Evolutionary conservation across 2,888 invertebrate genomes (phyloP), one percentile per base, ranked within the genome.

Genomic region (Acleris laterana): DNA sequence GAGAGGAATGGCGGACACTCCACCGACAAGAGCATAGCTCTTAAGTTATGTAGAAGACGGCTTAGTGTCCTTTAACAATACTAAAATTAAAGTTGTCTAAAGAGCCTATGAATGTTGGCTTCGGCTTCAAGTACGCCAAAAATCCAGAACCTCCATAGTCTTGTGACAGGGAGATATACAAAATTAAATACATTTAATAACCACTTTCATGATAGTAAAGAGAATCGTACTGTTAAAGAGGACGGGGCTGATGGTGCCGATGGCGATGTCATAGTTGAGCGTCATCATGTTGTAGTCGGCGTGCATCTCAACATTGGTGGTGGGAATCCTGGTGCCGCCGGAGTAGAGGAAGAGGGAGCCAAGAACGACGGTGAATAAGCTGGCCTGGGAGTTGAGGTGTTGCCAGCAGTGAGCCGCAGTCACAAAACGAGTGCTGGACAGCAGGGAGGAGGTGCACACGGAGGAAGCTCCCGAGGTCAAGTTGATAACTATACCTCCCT

Each of bases 331-430:
- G 48, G 69, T 69, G 28, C 81, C 81, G 13, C 81, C 81, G 38
- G 63, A 65, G 72, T 77, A 78, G 20, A 80, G 73, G 0, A 59
- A 60, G 3, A 59, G 44, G 51, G 81, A 78, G 52, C 74, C 79
- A 25, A 77, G 73, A n/a, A 81, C 80, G 16, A 79, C 71, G 6
- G 68, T 63, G 69, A 81, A 73, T 58, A 72, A 70, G 9, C 71
- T 62, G 5, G 81, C 85, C 69, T 52, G 1, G 71, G 68, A 65
- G 74, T 6, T 6, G 1, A 28, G 6, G 28, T 72, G 28, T 11
- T 61, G 69, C 81, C 82, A 82, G 72, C 81, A 82, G 73, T 81
- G 81, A 38, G 78, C 81, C 1, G 80, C 80, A 19, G 78, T 79
- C 55, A 78, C 71, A n/a, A 71, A 44, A 11, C 72, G 72, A 0